These are phyloP conservation scores for Rhadinocentrus ornatus DNA, from an alignment of 2,797 vertebrate species.

Conservation along the genomic window DNA sequence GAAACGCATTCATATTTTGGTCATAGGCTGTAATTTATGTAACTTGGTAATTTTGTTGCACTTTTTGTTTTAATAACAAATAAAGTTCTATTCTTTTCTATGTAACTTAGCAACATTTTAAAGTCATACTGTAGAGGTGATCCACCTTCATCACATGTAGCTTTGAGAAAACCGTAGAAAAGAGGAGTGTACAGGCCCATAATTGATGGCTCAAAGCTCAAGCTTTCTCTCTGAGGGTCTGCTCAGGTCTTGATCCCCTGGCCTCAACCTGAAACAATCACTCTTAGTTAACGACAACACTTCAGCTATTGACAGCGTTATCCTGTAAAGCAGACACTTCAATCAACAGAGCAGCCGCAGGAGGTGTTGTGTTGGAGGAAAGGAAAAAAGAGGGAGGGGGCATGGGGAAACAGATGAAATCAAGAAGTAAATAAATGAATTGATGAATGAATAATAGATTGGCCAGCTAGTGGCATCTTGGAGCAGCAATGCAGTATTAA, in stretches of 20 bases:
- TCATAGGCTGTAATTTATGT: too few species aligned
- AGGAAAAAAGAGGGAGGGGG: slow-evolving; percentile 53
- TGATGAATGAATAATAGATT: slow-evolving; percentile 89
- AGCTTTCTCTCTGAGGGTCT: slow-evolving; percentile 77
- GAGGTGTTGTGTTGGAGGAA: slow-evolving; percentile 75
- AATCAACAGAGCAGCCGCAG: slow-evolving; percentile 82
- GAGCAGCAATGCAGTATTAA: slow-evolving; percentile 88
- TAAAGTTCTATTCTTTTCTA: too few species aligned
- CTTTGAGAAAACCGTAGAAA: slow-evolving; percentile 42
- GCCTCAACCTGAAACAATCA: slow-evolving; percentile 82
- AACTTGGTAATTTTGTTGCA: too few species aligned
- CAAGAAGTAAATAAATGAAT: slow-evolving; percentile 89
- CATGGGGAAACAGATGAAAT: slow-evolving; percentile 78
- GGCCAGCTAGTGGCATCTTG: slow-evolving; percentile 83
- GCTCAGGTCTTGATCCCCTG: slow-evolving; percentile 81
- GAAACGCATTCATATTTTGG: slow-evolving; percentile 35
- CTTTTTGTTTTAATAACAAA: too few species aligned
- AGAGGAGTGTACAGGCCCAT: slow-evolving; percentile 57
- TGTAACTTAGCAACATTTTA: slow-evolving; percentile 42
- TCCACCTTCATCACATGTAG: slow-evolving; percentile 27
- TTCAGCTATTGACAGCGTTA: slow-evolving; percentile 85
- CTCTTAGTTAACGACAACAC: slow-evolving; percentile 85
- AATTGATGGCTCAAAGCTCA: slow-evolving; percentile 76
- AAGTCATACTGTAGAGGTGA: slow-evolving; percentile 15
- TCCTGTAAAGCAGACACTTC: slow-evolving; percentile 86